phyloP scores from a whole-genome alignment of 1,140 invertebrate genomes.

The Drosophila simulans region DNA sequence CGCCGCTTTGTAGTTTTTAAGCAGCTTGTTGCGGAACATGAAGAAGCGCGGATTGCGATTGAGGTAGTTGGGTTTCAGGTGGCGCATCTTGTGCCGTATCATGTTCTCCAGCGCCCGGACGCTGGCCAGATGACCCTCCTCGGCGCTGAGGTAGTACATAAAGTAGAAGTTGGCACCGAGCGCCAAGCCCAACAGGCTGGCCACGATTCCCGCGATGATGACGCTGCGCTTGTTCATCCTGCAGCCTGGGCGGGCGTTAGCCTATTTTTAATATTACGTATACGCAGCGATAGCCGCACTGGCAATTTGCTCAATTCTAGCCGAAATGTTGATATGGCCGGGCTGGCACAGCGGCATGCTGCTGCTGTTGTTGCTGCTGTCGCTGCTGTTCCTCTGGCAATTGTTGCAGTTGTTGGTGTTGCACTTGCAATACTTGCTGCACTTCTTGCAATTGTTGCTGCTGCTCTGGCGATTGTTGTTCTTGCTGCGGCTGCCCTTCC shows the following conservation, averaged over 20 bases:
- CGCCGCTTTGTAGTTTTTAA: constrained; percentile 78
- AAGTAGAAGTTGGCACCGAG: constrained; percentile 84
- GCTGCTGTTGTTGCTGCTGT: constrained; percentile 32
- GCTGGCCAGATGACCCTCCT: constrained; percentile 72
- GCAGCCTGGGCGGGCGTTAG: constrained; percentile 51
- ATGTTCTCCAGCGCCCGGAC: constrained; percentile 74
- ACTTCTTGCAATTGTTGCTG: constrained; percentile 24
- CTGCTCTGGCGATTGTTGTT: constrained; percentile 34
- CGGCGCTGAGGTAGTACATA: constrained; percentile 82
- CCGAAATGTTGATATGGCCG: constrained; percentile 59
- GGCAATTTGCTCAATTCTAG: constrained; percentile 71
- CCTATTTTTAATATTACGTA: constrained; percentile 81
- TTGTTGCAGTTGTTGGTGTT: constrained; percentile 34
- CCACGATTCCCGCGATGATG: constrained; percentile 71
- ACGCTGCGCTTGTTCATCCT: constrained; percentile 80
- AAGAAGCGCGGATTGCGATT: constrained; percentile 84
- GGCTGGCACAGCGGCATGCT: constrained; percentile 53
- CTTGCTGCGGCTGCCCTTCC: constrained; percentile 31
- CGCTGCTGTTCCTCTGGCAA: constrained; percentile 5
- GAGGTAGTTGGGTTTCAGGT: constrained; percentile 78
- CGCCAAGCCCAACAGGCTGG: constrained; percentile 67
- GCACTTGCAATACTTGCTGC: constrained; percentile 29
- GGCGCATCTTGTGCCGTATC: constrained; percentile 73
- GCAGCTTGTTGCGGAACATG: constrained; percentile 81
- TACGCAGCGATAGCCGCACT: constrained; percentile 54